Evolutionary conservation across 2,797 vertebrate genomes (phyloP), one percentile per base, ranked within the genome.

Genomic region (Pseudomugil tenellus): DNA sequence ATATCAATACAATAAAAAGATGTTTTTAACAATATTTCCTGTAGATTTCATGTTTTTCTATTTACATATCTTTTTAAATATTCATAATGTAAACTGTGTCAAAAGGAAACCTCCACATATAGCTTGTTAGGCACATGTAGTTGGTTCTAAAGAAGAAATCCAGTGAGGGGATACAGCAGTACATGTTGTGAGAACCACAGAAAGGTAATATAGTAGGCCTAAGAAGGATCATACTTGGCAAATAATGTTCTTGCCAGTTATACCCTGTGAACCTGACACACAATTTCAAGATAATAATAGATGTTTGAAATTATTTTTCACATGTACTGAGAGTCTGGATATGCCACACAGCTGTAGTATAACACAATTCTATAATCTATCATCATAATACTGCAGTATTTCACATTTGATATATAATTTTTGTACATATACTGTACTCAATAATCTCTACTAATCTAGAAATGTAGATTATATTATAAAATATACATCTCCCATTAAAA

Each of bases 401-500:
- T 92, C 87, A 93, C 88, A 89, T 92, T 90, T 85, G 82, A 92
- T 92, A 89, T 90, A 88, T 85, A 76, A 53, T 87, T 80, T 89
- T 86, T 89, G 82, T 90, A 92, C 79, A 91, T 88, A 81, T 85
- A 88, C 25, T 83, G 85, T 91, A 89, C 70, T 89, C 77, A 84
- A 74, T 88, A 88, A 72, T 89, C 76, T 91, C 80, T 90, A 89
- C 86, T 92, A 90, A 89, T 93, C 93, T 94, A 94, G 88, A 94
- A 95, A 93, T 86, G 90, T 93, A 84, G 87, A 89, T 93, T 92
- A 91, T 86, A 86, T 91, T 91, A 93, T 92, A 94, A 95, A 95
- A 94, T 94, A 94, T 93, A 94, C 92, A 94, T 94, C 91, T 95
- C 82, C 87, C 87, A 84, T 79, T 92, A 93, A 95, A 95, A 94